phyloP scores from a whole-genome alignment of 2,888 invertebrate species.

The Fragum fragum region DNA sequence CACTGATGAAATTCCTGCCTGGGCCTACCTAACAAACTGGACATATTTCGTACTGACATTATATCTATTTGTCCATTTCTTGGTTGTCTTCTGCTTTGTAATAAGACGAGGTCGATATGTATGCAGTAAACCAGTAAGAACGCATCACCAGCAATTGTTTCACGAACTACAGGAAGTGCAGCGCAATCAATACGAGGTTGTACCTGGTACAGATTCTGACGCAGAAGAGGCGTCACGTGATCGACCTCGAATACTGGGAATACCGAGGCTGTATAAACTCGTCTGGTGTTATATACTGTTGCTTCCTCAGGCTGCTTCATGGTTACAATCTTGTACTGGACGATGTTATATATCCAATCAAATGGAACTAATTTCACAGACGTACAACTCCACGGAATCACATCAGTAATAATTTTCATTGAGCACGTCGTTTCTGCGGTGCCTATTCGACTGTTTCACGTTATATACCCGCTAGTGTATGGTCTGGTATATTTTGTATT shows the following conservation, averaged over 20 bases:
- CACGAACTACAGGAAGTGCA: conserved; percentile 64
- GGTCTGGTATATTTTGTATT: conserved; percentile 79
- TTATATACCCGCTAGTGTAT: conserved; percentile 75
- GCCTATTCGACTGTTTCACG: conserved; percentile 80
- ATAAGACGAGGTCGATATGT: conserved; percentile 52
- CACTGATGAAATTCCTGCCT: conserved; percentile 62
- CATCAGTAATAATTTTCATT: conserved; percentile 78
- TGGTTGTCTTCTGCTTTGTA: conserved; percentile 56
- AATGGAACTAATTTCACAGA: conserved; percentile 58
- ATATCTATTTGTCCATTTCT: conserved; percentile 72
- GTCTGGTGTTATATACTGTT: conserved; percentile 77
- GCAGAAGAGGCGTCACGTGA: conserved; percentile 25
- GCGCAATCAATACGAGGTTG: conserved; percentile 43
- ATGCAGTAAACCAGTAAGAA: conserved; percentile 35
- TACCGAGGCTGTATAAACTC: conserved; percentile 70
- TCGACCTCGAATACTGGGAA: background rate
- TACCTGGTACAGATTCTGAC: conserved; percentile 42
- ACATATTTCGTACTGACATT: conserved; percentile 78
- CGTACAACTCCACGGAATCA: conserved; percentile 80
- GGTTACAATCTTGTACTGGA: conserved; percentile 82
- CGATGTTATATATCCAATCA: conserved; percentile 75
- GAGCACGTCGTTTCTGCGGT: conserved; percentile 78
- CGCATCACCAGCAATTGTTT: conserved; percentile 70
- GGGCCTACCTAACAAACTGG: conserved; percentile 83
- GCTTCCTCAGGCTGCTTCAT: conserved; percentile 72